Conservation (phyloP, 2,113 vertebrate species). For the Stercorarius parasiticus region DNA sequence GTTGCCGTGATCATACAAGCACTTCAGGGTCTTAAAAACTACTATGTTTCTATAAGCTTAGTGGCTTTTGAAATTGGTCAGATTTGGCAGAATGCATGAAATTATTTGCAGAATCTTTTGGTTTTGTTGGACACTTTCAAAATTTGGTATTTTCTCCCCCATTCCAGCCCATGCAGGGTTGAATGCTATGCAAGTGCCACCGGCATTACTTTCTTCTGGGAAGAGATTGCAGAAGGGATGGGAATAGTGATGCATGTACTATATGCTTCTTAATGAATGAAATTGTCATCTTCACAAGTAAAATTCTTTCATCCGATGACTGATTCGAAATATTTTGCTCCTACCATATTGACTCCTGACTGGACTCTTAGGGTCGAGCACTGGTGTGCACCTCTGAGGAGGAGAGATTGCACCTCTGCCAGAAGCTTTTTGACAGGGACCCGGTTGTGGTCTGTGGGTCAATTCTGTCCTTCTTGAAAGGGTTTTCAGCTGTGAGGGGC, state of each 20-base stretch:
- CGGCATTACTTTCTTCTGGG: background rate
- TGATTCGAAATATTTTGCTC: background rate
- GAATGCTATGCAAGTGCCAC: background rate
- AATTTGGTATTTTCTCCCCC: rapidly evolving
- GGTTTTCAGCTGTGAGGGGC: background rate
- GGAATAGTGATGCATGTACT: background rate
- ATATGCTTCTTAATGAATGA: background rate
- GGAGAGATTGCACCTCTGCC: background rate
- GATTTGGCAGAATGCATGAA: background rate
- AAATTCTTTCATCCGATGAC: background rate
- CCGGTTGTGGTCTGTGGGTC: background rate
- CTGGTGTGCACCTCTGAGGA: background rate
- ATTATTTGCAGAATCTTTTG: background rate
- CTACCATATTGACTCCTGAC: background rate
- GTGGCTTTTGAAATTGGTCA: background rate
- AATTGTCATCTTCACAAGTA: background rate
- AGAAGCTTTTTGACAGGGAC: background rate
- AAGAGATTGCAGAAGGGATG: background rate
- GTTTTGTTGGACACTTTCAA: background rate
- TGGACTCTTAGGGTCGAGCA: background rate
- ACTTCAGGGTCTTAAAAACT: background rate
- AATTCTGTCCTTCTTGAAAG: background rate
- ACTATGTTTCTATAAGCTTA: background rate
- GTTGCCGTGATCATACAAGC: background rate
- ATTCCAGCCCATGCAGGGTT: background rate